Evolutionary conservation across 2,888 invertebrate species (phyloP), one percentile per base, ranked within the genome.

Genomic region (Latrodectus elegans): DNA sequence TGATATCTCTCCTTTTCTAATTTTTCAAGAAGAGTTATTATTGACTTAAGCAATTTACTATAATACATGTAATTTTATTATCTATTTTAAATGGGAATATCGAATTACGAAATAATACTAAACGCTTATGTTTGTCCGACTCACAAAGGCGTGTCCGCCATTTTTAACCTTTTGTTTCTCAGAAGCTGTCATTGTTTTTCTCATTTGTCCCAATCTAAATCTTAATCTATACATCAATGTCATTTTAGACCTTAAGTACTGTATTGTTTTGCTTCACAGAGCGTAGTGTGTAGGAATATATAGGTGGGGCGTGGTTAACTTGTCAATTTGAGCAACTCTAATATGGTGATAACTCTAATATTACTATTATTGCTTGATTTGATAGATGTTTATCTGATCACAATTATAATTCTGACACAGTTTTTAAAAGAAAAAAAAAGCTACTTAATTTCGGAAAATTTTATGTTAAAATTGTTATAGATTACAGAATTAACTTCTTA

Each of bases 351-450:
- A 10, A 60, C 60, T 60, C 60, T 60, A 15, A 60, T 60, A 60
- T 60, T 60, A 60, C 60, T 15, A 11, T n/a, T 60, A 60, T 60
- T 60, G n/a, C 60, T 60, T 60, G 9, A 60, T 11, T 60, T 60
- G 60, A 60, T 60, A 60, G 60, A 60, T 60, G 12, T 60, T 60
- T 60, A 60, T 60, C 60, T 15, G 60, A 12, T 60, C n/a, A n/a
- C 60, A 60, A 60, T 60, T 60, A 60, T 60, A 60, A 60, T 15
- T 60, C n/a, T 60, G 60, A 60, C 60, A 60, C n/a, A 60, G 60
- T 14, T 60, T 15, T n/a, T 15, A 15, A 12, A 60, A 60, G n/a
- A 11, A 15, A 60, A 38, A 38, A 38, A 38, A 38, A 6, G 38
- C 38, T 6, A 4, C 6, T 1, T 38, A 38, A 38, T 38, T 38